Evolutionary conservation across 2,888 invertebrate genomes (phyloP), one percentile per base, ranked within the genome.

Genomic region (Dicranocentrus wangi): DNA sequence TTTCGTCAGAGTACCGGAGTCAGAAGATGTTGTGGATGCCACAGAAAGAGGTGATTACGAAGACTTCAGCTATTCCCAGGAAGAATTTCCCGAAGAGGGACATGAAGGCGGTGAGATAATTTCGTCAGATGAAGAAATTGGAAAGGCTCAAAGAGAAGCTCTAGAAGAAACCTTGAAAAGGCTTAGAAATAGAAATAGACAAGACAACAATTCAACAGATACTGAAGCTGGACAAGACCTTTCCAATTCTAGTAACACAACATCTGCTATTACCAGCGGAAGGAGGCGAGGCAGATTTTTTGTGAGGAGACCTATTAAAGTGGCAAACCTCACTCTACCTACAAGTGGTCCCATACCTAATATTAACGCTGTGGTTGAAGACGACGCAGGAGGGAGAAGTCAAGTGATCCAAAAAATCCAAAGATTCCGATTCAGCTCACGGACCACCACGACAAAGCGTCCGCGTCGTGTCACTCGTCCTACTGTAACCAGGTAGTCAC

Each of bases 391-490:
- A 15, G 82, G 61, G 23, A 71, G 84, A 10, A 68, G 69, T 15
- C 72, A 81, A 55, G 78, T 84, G 19, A 77, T 84, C 17, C 68
- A 82, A 27, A 84, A 84, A 47, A 84, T 84, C 28, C 84, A 84
- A 66, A 66, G 55, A 21, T 82, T 82, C 61, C 60, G 82, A 1
- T 55, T 5, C 60, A 80, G 55, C 43, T 73, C 13, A n/a, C 39
- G 60, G 28, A 10, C 55, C n/a, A 70, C 81, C 1, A 84, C 84
- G 5, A 84, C 84, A 7, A 84, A 84, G 27, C 58, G 82, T 68
- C 84, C 84, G 2, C 63, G 84, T 15, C 70, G 84, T 0, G 84
- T 84, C 1, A 84, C 84, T 13, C 55, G 84, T 19, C 84, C 84
- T 27, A 69, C 79, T 10, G 28, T 63, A 17, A 25, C 68, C 32